Percentiles rank a stretch among this genome's conserved stretches.
Evolutionary conservation across 2,113 vertebrate genomes (phyloP).

Genomic region (Dromas ardeola): DNA sequence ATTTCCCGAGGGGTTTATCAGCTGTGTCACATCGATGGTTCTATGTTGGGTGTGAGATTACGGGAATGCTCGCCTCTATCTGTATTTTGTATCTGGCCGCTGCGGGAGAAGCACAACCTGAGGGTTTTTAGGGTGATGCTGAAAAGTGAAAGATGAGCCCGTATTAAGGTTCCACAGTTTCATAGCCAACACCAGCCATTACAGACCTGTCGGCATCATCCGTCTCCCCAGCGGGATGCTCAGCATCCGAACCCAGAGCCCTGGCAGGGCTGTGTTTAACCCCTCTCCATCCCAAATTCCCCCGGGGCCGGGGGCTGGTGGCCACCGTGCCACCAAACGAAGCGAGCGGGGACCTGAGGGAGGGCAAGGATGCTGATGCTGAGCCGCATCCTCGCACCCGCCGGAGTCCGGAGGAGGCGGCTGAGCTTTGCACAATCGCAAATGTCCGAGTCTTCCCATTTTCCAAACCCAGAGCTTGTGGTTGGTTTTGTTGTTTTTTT

Average conservation of each 20-base stretch:
- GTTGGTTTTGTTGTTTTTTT: background rate
- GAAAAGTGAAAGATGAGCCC: background rate
- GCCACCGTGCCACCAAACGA: background rate
- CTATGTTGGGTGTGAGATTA: background rate
- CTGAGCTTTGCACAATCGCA: background rate
- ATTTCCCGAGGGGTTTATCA: background rate
- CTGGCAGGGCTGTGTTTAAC: background rate
- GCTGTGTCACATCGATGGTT: rapidly evolving
- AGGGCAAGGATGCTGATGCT: background rate
- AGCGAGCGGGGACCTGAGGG: background rate
- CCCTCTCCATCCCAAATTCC: background rate
- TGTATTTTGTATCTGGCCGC: rapidly evolving
- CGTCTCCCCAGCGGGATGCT: background rate
- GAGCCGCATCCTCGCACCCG: background rate
- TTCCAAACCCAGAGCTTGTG: background rate
- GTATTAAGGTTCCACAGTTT: background rate
- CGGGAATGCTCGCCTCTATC: rapidly evolving
- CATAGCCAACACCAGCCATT: background rate
- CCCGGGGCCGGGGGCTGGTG: background rate
- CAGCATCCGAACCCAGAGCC: background rate
- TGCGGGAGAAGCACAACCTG: background rate
- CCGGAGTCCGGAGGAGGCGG: background rate
- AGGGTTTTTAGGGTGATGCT: background rate
- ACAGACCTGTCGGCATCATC: background rate
- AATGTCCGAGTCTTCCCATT: background rate